Conservation (phyloP, 2,888 invertebrate genomes). For the Acrobasis consociella region DNA sequence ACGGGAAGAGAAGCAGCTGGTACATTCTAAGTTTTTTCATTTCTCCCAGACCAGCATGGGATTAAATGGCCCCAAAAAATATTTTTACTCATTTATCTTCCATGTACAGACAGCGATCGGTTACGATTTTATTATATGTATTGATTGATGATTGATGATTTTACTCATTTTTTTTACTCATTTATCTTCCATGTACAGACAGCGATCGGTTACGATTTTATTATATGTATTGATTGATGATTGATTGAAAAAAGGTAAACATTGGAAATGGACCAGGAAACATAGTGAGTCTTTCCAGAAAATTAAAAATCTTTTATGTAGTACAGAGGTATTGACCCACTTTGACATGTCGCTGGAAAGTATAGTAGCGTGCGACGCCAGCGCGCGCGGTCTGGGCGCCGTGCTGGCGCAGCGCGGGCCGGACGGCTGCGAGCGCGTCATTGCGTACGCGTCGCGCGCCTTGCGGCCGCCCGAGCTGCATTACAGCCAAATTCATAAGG, state of each 20-base stretch:
- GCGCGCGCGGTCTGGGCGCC: constrained; percentile 21
- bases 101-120: too few species aligned
- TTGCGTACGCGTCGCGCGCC: constrained; percentile 23
- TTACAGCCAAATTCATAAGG: constrained; percentile 25
- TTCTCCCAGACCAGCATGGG: too few species aligned
- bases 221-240: too few species aligned
- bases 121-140: too few species aligned
- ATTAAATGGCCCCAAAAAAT: too few species aligned
- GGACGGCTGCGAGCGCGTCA: constrained; percentile 21
- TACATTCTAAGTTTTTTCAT: too few species aligned
- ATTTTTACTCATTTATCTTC: too few species aligned
- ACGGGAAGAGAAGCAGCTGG: too few species aligned
- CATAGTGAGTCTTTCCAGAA: constrained; percentile 12
- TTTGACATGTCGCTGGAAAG: constrained; percentile 4
- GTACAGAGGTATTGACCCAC: constrained; percentile 2
- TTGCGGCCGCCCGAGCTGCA: constrained; percentile 13
- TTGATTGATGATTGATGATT: too few species aligned
- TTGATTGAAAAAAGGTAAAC: constrained; percentile 22
- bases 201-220: too few species aligned
- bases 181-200: too few species aligned
- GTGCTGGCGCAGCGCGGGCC: constrained; percentile 20
- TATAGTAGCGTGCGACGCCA: constrained; percentile 18
- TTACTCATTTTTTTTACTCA: too few species aligned
- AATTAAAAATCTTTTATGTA: constrained; percentile 14
- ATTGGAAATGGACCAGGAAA: constrained; percentile 13